phyloP scores from a whole-genome alignment of 23 tunicate genomes.

The Halocynthia aurantium region DNA sequence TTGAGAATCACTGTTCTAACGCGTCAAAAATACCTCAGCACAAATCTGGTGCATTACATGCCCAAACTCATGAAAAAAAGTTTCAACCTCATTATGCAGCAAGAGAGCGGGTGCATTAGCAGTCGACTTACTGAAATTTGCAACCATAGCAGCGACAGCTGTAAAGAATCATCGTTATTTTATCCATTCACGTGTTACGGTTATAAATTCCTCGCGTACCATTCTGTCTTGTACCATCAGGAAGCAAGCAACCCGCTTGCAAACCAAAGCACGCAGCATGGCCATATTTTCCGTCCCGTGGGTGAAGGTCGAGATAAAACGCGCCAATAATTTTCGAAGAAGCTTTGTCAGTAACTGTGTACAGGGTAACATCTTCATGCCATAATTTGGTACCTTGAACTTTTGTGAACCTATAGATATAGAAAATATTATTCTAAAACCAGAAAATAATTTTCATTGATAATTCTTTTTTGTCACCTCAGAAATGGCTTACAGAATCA shows the following conservation, averaged over 20 bases:
- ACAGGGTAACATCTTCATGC: slow-evolving; percentile 80
- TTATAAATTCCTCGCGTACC: slow-evolving; percentile 20
- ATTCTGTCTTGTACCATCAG: slow-evolving; percentile 68
- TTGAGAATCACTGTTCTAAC: no score
- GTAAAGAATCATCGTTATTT: background rate
- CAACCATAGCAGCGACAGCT: slow-evolving; percentile 95
- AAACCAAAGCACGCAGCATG: slow-evolving; percentile 92
- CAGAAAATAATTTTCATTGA: background rate
- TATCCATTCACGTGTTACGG: background rate
- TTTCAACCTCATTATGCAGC: slow-evolving; percentile 82
- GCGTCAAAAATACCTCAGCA: slow-evolving; percentile 37
- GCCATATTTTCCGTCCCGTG: slow-evolving; percentile 86
- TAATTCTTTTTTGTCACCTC: no score
- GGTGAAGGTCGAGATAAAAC: slow-evolving; percentile 71
- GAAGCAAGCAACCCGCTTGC: slow-evolving; percentile 69
- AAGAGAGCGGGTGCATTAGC: slow-evolving; percentile 62
- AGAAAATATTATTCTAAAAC: background rate
- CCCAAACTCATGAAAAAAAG: slow-evolving; percentile 93
- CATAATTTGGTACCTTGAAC: slow-evolving; percentile 44
- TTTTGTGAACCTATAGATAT: slow-evolving; percentile 31
- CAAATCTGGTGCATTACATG: slow-evolving; percentile 98
- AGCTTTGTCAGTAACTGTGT: slow-evolving; percentile 47
- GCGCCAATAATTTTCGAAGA: slow-evolving; percentile 58
- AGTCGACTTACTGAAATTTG: slow-evolving; percentile 79
- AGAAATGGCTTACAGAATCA: no score